These are phyloP conservation scores for Caerostris extrusa DNA, from an alignment of 1,140 invertebrate genomes.

Conservation along the genomic window DNA sequence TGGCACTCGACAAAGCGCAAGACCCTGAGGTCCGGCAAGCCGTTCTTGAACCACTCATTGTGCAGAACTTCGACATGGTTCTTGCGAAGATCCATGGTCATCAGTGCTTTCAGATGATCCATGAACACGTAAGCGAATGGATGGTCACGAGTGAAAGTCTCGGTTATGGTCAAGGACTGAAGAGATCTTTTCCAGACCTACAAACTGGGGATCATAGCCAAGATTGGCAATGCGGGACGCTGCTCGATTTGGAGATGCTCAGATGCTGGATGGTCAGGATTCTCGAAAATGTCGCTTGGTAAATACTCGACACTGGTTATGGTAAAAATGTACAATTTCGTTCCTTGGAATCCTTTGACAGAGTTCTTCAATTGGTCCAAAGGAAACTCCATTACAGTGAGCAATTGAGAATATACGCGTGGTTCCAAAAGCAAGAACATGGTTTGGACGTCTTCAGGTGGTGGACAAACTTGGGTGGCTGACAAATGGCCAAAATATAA, in stretches of 20 bases:
- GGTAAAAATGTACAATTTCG: not conserved
- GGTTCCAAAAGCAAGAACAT: not conserved
- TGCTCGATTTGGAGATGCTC: constrained; percentile 25
- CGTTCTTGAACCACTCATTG: constrained; percentile 63
- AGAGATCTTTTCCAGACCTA: constrained; percentile 62
- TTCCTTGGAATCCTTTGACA: not conserved
- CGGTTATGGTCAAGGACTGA: not conserved
- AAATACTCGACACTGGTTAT: constrained; percentile 37
- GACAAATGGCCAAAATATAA: not conserved
- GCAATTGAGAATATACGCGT: not conserved
- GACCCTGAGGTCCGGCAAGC: not conserved
- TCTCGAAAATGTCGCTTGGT: constrained; percentile 41
- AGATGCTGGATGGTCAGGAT: not conserved
- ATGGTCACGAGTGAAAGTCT: not conserved
- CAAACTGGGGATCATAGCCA: constrained; percentile 46
- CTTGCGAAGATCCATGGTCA: constrained; percentile 7
- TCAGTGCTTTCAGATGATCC: constrained; percentile 23
- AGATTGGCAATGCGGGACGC: constrained; percentile 40
- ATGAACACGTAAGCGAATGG: constrained; percentile 51
- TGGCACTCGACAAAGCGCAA: constrained; percentile 44
- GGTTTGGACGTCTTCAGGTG: constrained; percentile 23
- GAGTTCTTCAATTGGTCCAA: not conserved
- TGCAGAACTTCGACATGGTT: constrained; percentile 34
- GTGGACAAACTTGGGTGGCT: not conserved
- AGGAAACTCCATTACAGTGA: not conserved